Base-by-base conservation (phyloP, 2,113 vertebrate genomes). In the Sylvilagus bachmani region DNA sequence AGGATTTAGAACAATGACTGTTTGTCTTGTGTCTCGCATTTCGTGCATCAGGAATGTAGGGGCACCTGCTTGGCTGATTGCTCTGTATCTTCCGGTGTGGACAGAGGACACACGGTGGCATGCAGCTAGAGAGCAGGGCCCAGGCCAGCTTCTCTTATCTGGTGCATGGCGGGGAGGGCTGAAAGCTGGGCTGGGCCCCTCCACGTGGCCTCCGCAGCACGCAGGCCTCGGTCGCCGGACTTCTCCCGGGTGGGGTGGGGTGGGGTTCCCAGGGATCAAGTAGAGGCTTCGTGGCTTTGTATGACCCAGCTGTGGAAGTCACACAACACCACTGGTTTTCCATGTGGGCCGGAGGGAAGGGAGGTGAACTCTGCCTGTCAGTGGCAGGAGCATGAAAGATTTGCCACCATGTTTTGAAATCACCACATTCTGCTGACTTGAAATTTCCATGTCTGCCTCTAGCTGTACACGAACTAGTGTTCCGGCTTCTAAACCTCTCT, bases 131-230 rank as follows among this genome's bases (percentile, higher is more conserved):
- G 61, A 69, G 10, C 10, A 79, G 82, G 24, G 44, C 27, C 53
- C 64, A 5, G 25, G 21, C 66, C 36, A 67, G 17, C 22, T 64
- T 73, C 33, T 87, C 55, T 89, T 27, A 1, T 29, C 31, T 84
- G 61, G 25, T 16, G 62, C 25, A 66, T 80, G 53, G 27, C n/a
- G 67, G 71, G 58, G 36, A 22, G 13, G 1, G 9, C 64, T 49
- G n/a, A 77, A 81, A 84, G 17, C 24, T 44, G 24, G 27, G 38
- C 9, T 69, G 49, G 44, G 33, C 27, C 70, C 22, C 33, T 36
- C 36, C 0, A 0, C 0, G 31, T 0, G 9, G 49, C 19, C 62
- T 70, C 71, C 53, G 12, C 0, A 36, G 80, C 51, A 51, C 0
- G 4, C n/a, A 55, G 38, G 67, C 53, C 36, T 89, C 29, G 24